phyloP scores from a whole-genome alignment of 1,140 invertebrate species.

The Lamellibrachia luymesi region DNA sequence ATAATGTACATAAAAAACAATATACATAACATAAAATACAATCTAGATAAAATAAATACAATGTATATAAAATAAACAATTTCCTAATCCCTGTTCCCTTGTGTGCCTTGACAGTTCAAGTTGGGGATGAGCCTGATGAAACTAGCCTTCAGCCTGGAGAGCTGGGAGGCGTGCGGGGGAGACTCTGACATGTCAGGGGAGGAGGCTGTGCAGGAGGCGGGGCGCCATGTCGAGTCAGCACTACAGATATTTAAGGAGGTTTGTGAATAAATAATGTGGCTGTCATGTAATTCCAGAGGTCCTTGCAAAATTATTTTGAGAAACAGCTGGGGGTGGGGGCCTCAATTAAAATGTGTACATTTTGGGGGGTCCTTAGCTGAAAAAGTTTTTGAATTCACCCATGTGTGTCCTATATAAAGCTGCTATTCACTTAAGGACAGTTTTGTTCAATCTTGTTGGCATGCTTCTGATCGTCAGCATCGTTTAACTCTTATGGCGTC shows the following conservation, averaged over 20 bases:
- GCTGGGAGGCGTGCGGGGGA: slow-evolving; percentile 50
- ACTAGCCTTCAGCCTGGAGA: slow-evolving; percentile 56
- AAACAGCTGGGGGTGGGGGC: not conserved
- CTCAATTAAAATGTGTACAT: not conserved
- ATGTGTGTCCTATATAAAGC: not conserved
- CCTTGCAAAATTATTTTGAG: not conserved
- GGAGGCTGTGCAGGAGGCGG: slow-evolving; percentile 48
- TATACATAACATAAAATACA: no score
- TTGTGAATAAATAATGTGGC: not conserved
- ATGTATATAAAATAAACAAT: not conserved
- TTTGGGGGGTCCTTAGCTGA: not conserved
- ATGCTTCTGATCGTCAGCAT: not conserved
- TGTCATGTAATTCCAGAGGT: not conserved
- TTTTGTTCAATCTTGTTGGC: not conserved
- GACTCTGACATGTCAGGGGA: slow-evolving; percentile 35
- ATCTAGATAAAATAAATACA: no score
- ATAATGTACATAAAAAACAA: no score
- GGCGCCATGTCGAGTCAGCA: slow-evolving; percentile 52
- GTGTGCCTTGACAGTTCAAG: slow-evolving; percentile 45
- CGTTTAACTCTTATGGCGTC: not conserved
- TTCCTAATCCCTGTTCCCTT: not conserved
- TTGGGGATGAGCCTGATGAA: slow-evolving; percentile 53
- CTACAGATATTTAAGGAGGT: slow-evolving; percentile 54
- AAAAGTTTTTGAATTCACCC: not conserved
- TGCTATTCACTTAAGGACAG: not conserved